A percentile compares a stretch with the other conserved stretches of the same genome.
Conservation (phyloP, 1,140 invertebrate genomes). For the Ptiloglossa arizonensis region DNA sequence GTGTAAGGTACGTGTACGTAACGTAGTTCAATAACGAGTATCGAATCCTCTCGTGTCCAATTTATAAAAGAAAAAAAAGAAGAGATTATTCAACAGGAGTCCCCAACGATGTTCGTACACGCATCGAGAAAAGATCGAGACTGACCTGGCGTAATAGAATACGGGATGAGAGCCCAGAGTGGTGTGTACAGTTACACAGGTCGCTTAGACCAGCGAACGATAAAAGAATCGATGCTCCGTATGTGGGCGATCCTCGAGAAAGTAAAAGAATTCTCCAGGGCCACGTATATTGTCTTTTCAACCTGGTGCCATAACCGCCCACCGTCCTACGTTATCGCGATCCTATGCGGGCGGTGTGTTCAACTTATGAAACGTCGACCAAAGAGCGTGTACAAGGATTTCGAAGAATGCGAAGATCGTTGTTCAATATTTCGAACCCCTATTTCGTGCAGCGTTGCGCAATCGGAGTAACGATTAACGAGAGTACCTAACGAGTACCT, state of each 20-base stretch:
- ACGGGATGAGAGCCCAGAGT: slow-evolving; percentile 1
- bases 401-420: slow-evolving; percentile 27
- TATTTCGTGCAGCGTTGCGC: not conserved
- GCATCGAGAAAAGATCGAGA: not conserved
- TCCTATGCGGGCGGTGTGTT: slow-evolving; percentile 30
- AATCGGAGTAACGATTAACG: not conserved
- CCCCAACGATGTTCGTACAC: too few species aligned
- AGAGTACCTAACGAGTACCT: too few species aligned
- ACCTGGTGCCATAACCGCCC: slow-evolving; percentile 28
- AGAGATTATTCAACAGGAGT: too few species aligned
- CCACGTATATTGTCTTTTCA: slow-evolving; percentile 47
- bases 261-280: slow-evolving; percentile 62
- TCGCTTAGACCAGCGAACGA: not conserved
- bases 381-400: slow-evolving; percentile 19
- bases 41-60: too few species aligned
- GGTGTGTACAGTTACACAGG: slow-evolving; percentile 20
- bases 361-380: slow-evolving; percentile 22
- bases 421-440: too few species aligned
- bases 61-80: too few species aligned
- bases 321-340: slow-evolving; percentile 48
- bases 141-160: slow-evolving; percentile 54
- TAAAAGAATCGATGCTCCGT: slow-evolving; percentile 17
- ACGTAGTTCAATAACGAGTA: too few species aligned
- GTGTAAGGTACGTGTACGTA: too few species aligned
- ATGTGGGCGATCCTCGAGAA: slow-evolving; percentile 59